Base-by-base conservation (phyloP, 92 coral and sea anemone genomes). In the Zoanthus gigantus region DNA sequence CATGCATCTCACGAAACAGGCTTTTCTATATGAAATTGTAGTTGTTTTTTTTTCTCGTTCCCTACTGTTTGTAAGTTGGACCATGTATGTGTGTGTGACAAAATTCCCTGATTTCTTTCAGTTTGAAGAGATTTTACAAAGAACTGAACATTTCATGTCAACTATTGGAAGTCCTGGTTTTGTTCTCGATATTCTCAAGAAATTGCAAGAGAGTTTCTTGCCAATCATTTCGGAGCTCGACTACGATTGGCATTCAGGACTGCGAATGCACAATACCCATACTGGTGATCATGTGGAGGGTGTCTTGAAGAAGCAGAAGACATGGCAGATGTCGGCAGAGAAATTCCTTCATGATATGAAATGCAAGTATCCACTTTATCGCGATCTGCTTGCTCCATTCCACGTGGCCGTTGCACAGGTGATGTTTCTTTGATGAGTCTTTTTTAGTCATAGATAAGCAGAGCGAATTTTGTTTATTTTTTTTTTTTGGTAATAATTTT, bases 361-460 rank as follows among this genome's bases (percentile, higher is more conserved):
- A 83, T 86, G 84, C 83, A 94, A 94, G 66, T 93, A 83, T 82
- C 93, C 95, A 4, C 92, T 93, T 47, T 97, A 97, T 74, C 66
- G 92, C n/a, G 99, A 97, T 85, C 57, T 97, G 29, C 77, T 94
- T 52, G 91, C 86, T 13, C 98, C 99, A 10, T 97, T 92, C 66
- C 89, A 91, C 34, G 89, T 95, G 30, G 94, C 94, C 9, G 83
- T 93, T 18, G 89, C 94, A 58, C 99, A 97, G 96, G 99, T 96
- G 53, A 18, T 13, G 1, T 76, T 53, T 15, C 17, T 69, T 0
- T 30, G 31, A 23, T 18, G 37, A 67, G 23, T 7, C 2, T 1
- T 2, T 50, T 11, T 50, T 50, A 50, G 56, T 50, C 12, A 0
- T 50, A 11, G 56, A 50, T 7, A 50, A 11, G 9, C 56, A 11